Conservation (phyloP, 2,888 invertebrate genomes). For the Lordiphosa andalusiaca region DNA sequence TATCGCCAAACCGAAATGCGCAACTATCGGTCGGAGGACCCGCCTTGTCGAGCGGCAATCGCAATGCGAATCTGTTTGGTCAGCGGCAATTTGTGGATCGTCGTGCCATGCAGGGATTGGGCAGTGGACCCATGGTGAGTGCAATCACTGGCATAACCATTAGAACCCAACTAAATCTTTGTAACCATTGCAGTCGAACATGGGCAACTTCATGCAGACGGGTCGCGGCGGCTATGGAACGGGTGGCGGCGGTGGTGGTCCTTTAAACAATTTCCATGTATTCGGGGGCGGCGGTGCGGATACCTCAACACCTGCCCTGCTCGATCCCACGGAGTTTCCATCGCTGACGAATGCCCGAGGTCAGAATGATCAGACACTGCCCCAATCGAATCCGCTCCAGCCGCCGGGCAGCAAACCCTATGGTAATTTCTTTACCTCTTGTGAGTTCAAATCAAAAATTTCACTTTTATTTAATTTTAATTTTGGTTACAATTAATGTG, state of each 20-base stretch:
- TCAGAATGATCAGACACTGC: constrained; percentile 88
- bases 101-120: constrained; percentile 83
- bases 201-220: constrained; percentile 84
- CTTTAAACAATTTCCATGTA: constrained; percentile 89
- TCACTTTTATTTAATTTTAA: constrained; percentile 59
- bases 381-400: constrained; percentile 90
- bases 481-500: constrained; percentile 31
- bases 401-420: constrained; percentile 96
- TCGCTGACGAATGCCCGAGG: constrained; percentile 92
- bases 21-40: constrained; percentile 82
- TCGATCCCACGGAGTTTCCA: constrained; percentile 96
- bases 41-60: constrained; percentile 82
- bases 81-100: constrained; percentile 90
- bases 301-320: constrained; percentile 90
- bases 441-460: constrained; percentile 78
- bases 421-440: constrained; percentile 84
- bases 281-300: constrained; percentile 86
- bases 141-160: background rate
- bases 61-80: constrained; percentile 85
- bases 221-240: constrained; percentile 82
- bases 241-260: constrained; percentile 83
- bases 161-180: background rate
- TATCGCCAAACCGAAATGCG: constrained; percentile 83
- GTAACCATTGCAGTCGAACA: constrained; percentile 81
- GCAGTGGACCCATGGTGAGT: constrained; percentile 80